phyloP scores from a whole-genome alignment of 2,888 invertebrate genomes.

The Mylabris sibirica region DNA sequence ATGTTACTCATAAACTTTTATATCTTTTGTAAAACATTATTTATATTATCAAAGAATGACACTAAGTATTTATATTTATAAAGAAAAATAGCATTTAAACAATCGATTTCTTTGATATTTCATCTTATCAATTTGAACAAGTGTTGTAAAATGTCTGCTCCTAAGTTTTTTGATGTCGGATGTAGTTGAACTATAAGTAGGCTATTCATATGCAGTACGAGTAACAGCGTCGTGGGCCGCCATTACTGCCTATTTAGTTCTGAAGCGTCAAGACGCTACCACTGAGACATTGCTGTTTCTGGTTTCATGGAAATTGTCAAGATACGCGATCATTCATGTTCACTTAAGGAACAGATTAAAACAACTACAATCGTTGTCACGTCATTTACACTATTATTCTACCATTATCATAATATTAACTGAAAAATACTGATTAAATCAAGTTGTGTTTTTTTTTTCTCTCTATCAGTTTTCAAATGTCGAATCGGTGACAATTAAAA shows the following conservation, averaged over 20 bases:
- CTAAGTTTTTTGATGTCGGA: constrained; percentile 35
- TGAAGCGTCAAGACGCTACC: constrained; percentile 47
- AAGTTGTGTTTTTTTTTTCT: neutral
- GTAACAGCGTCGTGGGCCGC: constrained; percentile 47
- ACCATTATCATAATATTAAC: neutral
- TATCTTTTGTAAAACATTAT: constrained; percentile 17
- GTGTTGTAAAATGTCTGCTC: constrained; percentile 25
- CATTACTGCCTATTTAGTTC: constrained; percentile 55
- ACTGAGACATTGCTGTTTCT: constrained; percentile 35
- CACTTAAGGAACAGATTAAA: constrained; percentile 41
- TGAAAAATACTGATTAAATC: constrained; percentile 8
- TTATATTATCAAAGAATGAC: constrained; percentile 14
- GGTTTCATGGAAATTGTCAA: constrained; percentile 41
- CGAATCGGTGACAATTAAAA: constrained; percentile 7
- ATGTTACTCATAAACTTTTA: constrained; percentile 23
- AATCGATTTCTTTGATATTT: constrained; percentile 11
- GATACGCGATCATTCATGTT: constrained; percentile 43
- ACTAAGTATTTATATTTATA: constrained; percentile 2
- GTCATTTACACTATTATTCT: constrained; percentile 24
- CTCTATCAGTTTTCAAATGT: neutral
- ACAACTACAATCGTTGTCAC: constrained; percentile 34
- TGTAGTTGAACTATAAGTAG: constrained; percentile 44
- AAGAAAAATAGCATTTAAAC: neutral
- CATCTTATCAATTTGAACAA: constrained; percentile 32
- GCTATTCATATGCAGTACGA: constrained; percentile 50